Evolutionary conservation across 1,140 invertebrate species (phyloP), one percentile per base, ranked within the genome.

Genomic region (Batillaria attramentaria): DNA sequence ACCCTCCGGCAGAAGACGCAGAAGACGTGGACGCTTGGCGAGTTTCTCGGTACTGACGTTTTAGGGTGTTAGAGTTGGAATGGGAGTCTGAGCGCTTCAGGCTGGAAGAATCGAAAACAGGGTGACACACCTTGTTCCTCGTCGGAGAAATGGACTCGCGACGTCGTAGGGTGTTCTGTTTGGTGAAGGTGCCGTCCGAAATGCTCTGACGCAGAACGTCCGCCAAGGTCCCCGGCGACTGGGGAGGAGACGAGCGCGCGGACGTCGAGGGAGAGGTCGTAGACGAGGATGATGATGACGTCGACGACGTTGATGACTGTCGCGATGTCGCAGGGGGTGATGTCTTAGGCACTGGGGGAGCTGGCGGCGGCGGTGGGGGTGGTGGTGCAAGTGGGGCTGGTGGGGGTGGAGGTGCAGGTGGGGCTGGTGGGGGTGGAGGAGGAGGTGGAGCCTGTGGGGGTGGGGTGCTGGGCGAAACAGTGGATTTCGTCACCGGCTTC

Each of bases 151-250:
- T 1, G 66, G 76, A 78, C 66, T 57, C 50, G 5, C 65, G 68
- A 20, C 76, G 76, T 39, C 50, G 3, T 0, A 70, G 0, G 18
- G 35, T 57, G 43, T 78, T 78, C n/a, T 42, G 66, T 35, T 68
- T 37, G 46, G 43, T 28, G 41, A 57, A 78, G 3, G 66, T 65
- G 10, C 77, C 77, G 77, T 79, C 77, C 13, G 46, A 35, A 13
- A 79, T 10, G 54, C 77, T 79, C 31, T 69, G 57, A 13, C 57
- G 69, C 10, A 79, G 50, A 5, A 79, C 70, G 35, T 79, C 69
- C 6, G 77, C 77, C 35, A 79, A 31, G 18, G 50, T 62, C 16
- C 69, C 70, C 39, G 69, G 50, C 10, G 24, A 18, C 20, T 33
- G 42, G 20, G 42, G 70, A 0, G n/a, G 37, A 24, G 68, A 70